Percentiles rank a stretch among this genome's conserved stretches.
Evolutionary conservation across 2,113 vertebrate genomes (phyloP).

Genomic region (Nansenia antarctica): DNA sequence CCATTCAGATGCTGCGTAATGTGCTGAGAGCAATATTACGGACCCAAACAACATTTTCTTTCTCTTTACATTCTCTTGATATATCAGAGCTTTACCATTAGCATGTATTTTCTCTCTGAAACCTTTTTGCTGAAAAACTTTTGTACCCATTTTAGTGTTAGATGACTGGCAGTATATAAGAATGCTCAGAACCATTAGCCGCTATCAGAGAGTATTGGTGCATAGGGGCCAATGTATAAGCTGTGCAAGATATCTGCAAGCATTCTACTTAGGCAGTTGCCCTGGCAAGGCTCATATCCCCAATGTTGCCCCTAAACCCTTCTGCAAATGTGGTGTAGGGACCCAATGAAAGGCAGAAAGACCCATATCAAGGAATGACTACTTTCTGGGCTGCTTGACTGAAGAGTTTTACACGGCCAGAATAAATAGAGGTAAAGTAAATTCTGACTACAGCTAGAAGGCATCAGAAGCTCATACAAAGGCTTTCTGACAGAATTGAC

Average conservation of each 20-base stretch:
- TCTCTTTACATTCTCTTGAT: slow-evolving; percentile 7
- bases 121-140: slow-evolving; percentile 61
- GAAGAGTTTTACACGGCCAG: background rate
- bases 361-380: background rate
- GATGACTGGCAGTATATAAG: background rate
- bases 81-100: slow-evolving; percentile 14
- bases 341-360: background rate
- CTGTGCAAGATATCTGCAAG: slow-evolving; percentile 23
- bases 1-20: slow-evolving; percentile 37
- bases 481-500: background rate
- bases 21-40: slow-evolving; percentile 30
- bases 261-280: slow-evolving; percentile 2
- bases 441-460: background rate
- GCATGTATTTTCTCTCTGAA: slow-evolving; percentile 49
- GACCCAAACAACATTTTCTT: background rate
- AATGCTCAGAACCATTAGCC: background rate
- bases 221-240: slow-evolving; percentile 20
- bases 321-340: background rate
- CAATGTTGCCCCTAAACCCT: slow-evolving; percentile 3
- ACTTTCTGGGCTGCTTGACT: background rate
- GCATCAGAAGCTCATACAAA: background rate
- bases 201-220: background rate
- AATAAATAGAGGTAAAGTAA: background rate
- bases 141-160: slow-evolving; percentile 42
- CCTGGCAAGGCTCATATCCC: slow-evolving; percentile 19